Evolutionary conservation across 1,140 invertebrate species (phyloP).

Genomic region (Globodera ellingtonae): DNA sequence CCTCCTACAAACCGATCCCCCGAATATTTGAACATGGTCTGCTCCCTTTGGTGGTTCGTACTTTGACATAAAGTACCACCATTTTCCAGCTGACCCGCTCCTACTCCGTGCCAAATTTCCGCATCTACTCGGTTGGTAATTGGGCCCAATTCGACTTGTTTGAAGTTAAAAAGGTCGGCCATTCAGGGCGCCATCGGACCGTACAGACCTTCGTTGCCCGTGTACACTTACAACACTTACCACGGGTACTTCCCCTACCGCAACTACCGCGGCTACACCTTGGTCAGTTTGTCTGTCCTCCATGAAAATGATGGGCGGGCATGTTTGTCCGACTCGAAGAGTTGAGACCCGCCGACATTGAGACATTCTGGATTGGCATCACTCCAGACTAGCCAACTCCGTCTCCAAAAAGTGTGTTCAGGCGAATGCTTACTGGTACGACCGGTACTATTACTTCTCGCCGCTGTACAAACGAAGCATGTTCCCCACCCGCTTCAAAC

Average conservation of each 20-base stretch:
- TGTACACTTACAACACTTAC: constrained; percentile 27
- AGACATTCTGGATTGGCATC: too few relatives aligned
- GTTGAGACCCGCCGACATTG: too few relatives aligned
- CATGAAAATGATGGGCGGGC: background rate
- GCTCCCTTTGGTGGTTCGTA: constrained; percentile 1
- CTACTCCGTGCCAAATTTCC: constrained; percentile 26
- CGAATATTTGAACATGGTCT: constrained; percentile 19
- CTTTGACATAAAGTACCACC: background rate
- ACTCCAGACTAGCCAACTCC: too few relatives aligned
- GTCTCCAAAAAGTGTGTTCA: background rate
- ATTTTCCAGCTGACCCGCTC: constrained; percentile 32
- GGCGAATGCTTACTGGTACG: constrained; percentile 33
- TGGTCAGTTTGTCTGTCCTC: background rate
- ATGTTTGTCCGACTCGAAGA: background rate
- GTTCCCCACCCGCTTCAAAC: constrained; percentile 24
- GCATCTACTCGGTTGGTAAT: constrained; percentile 13
- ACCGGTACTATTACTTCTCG: constrained; percentile 32
- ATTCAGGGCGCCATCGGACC: constrained; percentile 26
- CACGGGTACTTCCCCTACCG: constrained; percentile 29
- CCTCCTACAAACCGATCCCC: constrained; percentile 15
- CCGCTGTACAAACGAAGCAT: constrained; percentile 31
- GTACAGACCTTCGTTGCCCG: constrained; percentile 22
- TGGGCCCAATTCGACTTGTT: background rate
- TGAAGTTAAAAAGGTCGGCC: too few relatives aligned
- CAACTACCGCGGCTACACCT: constrained; percentile 25